Base-by-base conservation (phyloP, 2,888 invertebrate genomes). In the Parnassius orleans region DNA sequence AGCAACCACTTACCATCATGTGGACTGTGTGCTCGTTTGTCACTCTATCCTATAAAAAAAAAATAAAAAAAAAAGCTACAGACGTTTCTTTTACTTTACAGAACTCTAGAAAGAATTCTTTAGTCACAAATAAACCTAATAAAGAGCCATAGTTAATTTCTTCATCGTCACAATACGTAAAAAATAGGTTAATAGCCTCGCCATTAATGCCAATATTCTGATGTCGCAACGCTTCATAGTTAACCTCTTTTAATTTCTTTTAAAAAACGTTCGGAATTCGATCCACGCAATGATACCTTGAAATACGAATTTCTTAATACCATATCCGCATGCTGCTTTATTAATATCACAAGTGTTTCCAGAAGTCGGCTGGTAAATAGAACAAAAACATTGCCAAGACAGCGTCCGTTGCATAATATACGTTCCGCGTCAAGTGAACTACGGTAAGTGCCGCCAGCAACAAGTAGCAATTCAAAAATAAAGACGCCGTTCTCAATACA, bases 401-500 rank as follows among this genome's bases (percentile, higher is more conserved):
- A 72, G 14, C 47, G 47, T 72, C 66, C 72, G 61, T 69, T 71
- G 70, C 68, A 55, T 42, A 51, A 70, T 15, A 60, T 71, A 71
- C 72, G 69, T 71, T 64, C 59, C 63, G 55, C 63, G 61, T 50
- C 66, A 53, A 64, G 53, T 65, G 78, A 81, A 79, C 78, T 78
- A 80, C 77, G 77, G 81, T 76, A 77, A 68, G 67, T 66, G 61
- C 62, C 64, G 65, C 69, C 58, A 77, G 85, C 86, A 87, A 87
- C 86, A 89, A 83, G 86, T 88, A 67, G 68, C 73, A 75, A 77
- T 83, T 80, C 81, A 81, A 83, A 86, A 86, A 86, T 86, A 86
- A 86, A 86, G 83, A 81, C 79, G 77, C 76, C 66, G 72, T 79
- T 84, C 85, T 88, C 84, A 88, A 87, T 87, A 87, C 84, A 79